Evolutionary conservation across 2,888 invertebrate genomes (phyloP).

Genomic region (Meandrusa payeni): DNA sequence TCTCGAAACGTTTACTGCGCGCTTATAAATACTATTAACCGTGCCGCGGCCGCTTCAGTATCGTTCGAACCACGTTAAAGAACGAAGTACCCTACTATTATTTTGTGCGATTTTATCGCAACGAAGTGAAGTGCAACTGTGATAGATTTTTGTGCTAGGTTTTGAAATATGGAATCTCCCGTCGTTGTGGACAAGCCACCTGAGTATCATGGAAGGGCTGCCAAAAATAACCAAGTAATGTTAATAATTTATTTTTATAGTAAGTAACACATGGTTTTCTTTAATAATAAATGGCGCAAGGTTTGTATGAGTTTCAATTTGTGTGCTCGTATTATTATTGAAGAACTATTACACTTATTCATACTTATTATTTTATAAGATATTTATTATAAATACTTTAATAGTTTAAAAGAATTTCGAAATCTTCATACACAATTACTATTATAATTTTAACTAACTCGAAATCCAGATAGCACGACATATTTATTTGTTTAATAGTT

Average conservation of each 20-base stretch:
- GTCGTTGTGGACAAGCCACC: slow-evolving; percentile 82
- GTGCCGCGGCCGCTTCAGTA: slow-evolving; percentile 54
- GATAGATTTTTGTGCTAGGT: slow-evolving; percentile 61
- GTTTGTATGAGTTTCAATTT: no score
- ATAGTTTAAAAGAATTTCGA: no score
- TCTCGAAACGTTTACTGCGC: slow-evolving; percentile 38
- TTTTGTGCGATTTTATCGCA: slow-evolving; percentile 38
- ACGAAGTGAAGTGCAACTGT: slow-evolving; percentile 60
- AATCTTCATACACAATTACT: no score
- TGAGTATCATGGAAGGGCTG: slow-evolving; percentile 74
- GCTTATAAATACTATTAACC: slow-evolving; percentile 60
- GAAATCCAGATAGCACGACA: no score
- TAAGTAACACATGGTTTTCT: not conserved
- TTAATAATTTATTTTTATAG: slow-evolving; percentile 18
- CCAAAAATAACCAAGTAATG: slow-evolving; percentile 70
- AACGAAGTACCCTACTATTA: slow-evolving; percentile 39
- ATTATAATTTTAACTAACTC: no score
- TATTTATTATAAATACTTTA: no score
- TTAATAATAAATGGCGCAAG: not conserved
- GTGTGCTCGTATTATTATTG: no score
- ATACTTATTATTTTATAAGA: no score
- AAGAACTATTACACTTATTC: no score
- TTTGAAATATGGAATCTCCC: slow-evolving; percentile 79
- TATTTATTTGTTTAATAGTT: no score
- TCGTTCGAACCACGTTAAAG: slow-evolving; percentile 48